Percentiles rank a stretch among this genome's conserved stretches.
These are phyloP conservation scores for Rhyacophila brunnea DNA, from an alignment of 1,140 invertebrate genomes.

Conservation along the genomic window DNA sequence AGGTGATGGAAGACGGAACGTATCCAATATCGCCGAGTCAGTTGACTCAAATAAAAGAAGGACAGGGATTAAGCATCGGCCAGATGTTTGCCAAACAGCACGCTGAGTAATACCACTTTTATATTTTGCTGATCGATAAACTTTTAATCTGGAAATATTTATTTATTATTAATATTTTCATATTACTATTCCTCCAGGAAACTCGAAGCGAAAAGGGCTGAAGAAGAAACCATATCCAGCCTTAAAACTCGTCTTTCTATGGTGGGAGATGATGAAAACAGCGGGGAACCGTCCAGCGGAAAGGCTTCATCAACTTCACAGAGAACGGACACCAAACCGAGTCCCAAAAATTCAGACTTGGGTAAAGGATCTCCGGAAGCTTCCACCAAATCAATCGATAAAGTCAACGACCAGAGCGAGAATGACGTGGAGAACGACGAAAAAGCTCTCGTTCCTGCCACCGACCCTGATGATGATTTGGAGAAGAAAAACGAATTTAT, in stretches of 20 bases:
- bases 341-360: no score
- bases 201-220: not conserved
- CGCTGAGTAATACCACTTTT: constrained; percentile 33
- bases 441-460: not conserved
- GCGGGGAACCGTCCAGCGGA: not conserved
- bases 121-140: not conserved
- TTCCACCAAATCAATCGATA: no score
- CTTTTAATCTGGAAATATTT: not conserved
- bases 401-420: constrained; percentile 11
- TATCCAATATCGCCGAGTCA: constrained; percentile 44
- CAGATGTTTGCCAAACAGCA: constrained; percentile 46
- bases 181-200: not conserved
- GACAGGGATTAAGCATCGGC: constrained; percentile 42
- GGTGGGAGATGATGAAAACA: not conserved
- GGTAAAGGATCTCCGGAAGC: no score
- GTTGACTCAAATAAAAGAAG: constrained; percentile 43
- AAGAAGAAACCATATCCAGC: not conserved
- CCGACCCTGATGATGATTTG: not conserved
- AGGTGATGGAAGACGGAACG: constrained; percentile 45
- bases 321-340: not conserved
- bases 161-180: not conserved
- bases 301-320: not conserved
- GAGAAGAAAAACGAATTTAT: not conserved
- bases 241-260: not conserved
- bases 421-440: constrained; percentile 15